Evolutionary conservation across 2,113 vertebrate genomes (phyloP), one percentile per base, ranked within the genome.

Genomic region (Hippolais icterina): DNA sequence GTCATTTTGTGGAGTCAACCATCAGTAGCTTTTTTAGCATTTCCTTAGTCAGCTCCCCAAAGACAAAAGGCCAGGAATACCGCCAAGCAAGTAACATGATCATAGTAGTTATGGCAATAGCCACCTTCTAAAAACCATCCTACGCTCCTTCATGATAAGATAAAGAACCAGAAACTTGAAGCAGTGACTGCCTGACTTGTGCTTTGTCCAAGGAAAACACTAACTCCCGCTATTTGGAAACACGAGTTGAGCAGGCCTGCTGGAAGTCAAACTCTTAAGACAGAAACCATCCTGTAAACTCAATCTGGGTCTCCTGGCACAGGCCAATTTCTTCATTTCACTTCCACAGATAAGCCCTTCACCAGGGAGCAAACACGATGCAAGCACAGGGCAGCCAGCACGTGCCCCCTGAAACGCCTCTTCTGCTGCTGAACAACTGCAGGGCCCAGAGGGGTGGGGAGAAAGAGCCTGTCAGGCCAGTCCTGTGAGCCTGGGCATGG

Each of bases 171-270:
- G 66, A 89, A 93, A 87, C 66, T 28, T 52, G 90, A 93, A 95
- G 53, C 56, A 88, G 31, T 24, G 75, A 57, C 49, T 79, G 57
- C 56, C 24, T 68, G 65, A 56, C 56, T 5, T 83, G 89, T 93
- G 69, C 66, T 88, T 75, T 85, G 76, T 83, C 93, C 96, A 94
- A 87, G 47, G 56, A 80, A 96, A 97, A 94, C 82, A 90, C 19
- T 57, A 66, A 42, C 47, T 93, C 54, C 64, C 60, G 63, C 54
- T 61, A 27, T 46, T 79, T 72, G 66, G 87, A 92, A 96, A 88
- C 59, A 85, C 0, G 3, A 96, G 65, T 37, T 5, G 6, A 63
- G 75, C 56, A 85, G 70, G 54, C 24, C 66, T 18, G 3, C 57
- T 88, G 44, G 15, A 95, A 86, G 57, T 20, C 44, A 20, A 92